Percentiles rank a stretch among this genome's conserved stretches.
Conservation (phyloP, 1,140 invertebrate species). For the Chionoecetes opilio region DNA sequence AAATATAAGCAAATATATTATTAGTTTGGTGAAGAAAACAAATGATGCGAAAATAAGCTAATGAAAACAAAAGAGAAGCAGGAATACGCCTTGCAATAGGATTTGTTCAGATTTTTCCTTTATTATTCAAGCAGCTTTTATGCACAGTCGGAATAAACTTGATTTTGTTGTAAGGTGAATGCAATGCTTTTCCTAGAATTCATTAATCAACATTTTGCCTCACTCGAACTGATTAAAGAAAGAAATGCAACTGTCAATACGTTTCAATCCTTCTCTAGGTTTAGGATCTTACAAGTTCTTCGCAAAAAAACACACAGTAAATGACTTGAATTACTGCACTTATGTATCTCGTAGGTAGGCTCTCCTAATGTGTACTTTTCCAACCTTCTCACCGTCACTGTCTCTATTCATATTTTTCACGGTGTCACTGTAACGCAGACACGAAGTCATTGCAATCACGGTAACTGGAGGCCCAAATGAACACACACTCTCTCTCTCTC, state of each 20-base stretch:
- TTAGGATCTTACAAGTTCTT: background rate
- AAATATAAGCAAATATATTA: background rate
- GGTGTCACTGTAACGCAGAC: no score
- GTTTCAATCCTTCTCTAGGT: background rate
- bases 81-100: background rate
- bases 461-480: no score
- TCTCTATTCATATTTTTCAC: no score
- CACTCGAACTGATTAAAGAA: background rate
- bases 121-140: slow-evolving; percentile 8
- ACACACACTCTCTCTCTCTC: no score
- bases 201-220: background rate
- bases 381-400: no score
- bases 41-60: background rate
- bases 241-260: background rate
- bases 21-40: background rate
- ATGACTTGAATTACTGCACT: no score
- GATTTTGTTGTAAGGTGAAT: background rate
- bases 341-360: no score
- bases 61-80: background rate
- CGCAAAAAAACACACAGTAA: background rate
- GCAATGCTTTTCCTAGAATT: background rate
- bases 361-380: no score
- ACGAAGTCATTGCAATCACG: no score
- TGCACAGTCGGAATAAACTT: background rate
- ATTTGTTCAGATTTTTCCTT: background rate